These are phyloP conservation scores for Amphiura filiformis DNA, from an alignment of 35 echinoderm and acorn worm genomes.

Conservation along the genomic window DNA sequence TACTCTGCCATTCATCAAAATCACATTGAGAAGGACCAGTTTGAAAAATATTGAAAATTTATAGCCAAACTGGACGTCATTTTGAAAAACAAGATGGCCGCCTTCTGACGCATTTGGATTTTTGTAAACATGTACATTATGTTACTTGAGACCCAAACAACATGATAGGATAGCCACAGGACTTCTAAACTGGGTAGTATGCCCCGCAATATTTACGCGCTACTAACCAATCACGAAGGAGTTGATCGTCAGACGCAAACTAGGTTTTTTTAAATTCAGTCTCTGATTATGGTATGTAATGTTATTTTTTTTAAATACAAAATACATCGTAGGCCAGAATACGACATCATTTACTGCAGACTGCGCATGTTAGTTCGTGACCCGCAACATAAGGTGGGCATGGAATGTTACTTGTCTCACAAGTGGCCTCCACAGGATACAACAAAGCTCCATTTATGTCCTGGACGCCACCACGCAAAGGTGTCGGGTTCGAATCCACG, in stretches of 20 bases:
- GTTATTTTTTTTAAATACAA: not conserved
- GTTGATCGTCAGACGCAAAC: not conserved
- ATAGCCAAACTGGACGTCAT: too few relatives aligned
- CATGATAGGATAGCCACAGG: too few relatives aligned
- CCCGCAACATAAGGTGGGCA: not conserved
- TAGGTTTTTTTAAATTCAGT: too few relatives aligned
- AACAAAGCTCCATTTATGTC: not conserved
- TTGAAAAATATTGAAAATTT: too few relatives aligned
- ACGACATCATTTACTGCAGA: not conserved
- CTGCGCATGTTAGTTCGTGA: not conserved
- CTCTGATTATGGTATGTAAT: too few relatives aligned
- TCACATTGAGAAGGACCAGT: too few relatives aligned
- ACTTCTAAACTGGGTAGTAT: too few relatives aligned
- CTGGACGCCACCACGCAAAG: not conserved
- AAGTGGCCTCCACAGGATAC: not conserved
- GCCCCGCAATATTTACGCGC: not conserved
- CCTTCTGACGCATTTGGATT: too few relatives aligned
- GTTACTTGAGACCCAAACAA: too few relatives aligned
- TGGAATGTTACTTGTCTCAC: not conserved
- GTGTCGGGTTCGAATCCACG: constrained; percentile 11
- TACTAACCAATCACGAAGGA: not conserved
- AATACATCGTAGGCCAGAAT: not conserved
- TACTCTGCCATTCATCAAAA: too few relatives aligned
- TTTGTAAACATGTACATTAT: too few relatives aligned
- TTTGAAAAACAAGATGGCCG: too few relatives aligned